Conservation (phyloP, 2,888 invertebrate species). For the Copidosoma aretas region DNA sequence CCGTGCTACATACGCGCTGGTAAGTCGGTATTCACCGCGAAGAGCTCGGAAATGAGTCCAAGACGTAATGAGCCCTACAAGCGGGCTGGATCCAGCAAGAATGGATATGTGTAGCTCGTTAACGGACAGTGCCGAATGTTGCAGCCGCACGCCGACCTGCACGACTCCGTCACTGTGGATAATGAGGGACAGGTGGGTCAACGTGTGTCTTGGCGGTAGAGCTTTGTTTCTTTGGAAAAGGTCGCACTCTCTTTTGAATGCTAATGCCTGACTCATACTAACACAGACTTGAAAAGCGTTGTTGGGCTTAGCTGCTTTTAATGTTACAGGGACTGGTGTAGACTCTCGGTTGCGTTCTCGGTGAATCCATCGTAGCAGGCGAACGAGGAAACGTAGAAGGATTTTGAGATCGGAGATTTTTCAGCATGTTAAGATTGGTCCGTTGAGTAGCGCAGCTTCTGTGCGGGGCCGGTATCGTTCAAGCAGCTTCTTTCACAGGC, state of each 20-base stretch:
- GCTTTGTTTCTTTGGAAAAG: background rate
- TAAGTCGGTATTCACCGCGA: constrained; percentile 1
- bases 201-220: too few species aligned
- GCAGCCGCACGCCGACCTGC: constrained; percentile 20
- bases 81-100: background rate
- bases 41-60: background rate
- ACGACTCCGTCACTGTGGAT: background rate
- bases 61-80: background rate
- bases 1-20: background rate
- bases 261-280: background rate
- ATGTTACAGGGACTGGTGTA: background rate
- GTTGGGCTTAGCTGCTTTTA: background rate
- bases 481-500: background rate
- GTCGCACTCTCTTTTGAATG: background rate
- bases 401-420: constrained; percentile 5
- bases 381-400: background rate
- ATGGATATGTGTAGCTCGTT: constrained; percentile 5
- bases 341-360: too few species aligned
- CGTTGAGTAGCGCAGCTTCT: background rate
- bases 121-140: background rate
- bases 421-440: background rate
- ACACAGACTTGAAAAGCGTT: background rate
- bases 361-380: background rate
- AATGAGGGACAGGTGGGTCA: background rate
- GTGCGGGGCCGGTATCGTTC: too few species aligned